Conservation (phyloP, 2,797 vertebrate species). For the Champsocephalus esox region DNA sequence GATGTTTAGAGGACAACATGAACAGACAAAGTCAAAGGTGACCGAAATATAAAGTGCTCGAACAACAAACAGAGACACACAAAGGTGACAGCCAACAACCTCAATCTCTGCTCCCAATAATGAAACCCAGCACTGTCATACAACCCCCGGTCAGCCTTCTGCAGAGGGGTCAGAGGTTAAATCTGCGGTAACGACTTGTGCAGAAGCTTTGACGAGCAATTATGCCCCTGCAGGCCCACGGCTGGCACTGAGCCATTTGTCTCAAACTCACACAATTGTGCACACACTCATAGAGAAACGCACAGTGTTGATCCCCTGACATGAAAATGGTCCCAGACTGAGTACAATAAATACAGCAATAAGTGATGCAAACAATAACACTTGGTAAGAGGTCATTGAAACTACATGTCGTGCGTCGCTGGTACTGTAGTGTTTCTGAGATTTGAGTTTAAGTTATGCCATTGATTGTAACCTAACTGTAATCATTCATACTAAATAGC, state of each 20-base stretch:
- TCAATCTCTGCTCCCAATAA: slow-evolving; percentile 29
- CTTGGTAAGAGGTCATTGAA: slow-evolving; percentile 22
- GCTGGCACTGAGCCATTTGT: slow-evolving; percentile 57
- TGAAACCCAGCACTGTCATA: slow-evolving; percentile 38
- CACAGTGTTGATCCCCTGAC: slow-evolving; percentile 11
- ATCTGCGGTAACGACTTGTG: slow-evolving; percentile 74
- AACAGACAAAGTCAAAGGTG: slow-evolving; percentile 23
- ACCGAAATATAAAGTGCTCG: slow-evolving; percentile 7
- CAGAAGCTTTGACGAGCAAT: slow-evolving; percentile 75
- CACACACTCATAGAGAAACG: slow-evolving; percentile 15
- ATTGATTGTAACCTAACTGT: not conserved
- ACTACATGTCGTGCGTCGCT: not conserved
- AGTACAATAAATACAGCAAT: slow-evolving; percentile 25
- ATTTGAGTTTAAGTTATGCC: too few relatives aligned
- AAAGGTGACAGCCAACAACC: slow-evolving; percentile 32
- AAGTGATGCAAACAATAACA: slow-evolving; percentile 32
- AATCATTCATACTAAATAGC: not conserved
- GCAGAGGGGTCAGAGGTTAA: slow-evolving; percentile 66
- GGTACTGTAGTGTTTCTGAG: not conserved
- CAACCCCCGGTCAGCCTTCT: slow-evolving; percentile 25
- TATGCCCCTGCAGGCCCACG: slow-evolving; percentile 58
- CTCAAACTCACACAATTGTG: slow-evolving; percentile 39
- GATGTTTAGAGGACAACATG: not conserved
- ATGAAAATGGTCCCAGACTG: slow-evolving; percentile 21
- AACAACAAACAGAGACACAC: slow-evolving; percentile 30